A percentile compares a stretch with the other conserved stretches of the same genome.
Conservation (phyloP, 2,113 vertebrate genomes). For the Phodopus roborovskii region DNA sequence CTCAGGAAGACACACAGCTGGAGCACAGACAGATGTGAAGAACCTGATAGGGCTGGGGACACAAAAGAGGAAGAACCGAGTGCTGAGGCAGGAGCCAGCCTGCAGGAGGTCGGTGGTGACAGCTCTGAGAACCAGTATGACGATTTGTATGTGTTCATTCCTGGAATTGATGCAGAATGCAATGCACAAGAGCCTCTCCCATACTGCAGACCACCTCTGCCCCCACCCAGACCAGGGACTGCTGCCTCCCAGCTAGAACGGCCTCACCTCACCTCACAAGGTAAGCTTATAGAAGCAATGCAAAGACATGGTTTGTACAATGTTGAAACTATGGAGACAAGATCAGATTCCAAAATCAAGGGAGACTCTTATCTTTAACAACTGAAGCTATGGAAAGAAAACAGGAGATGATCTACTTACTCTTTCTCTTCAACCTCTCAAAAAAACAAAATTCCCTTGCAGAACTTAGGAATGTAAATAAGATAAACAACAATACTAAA, state of each 20-base stretch:
- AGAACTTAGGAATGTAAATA: not conserved
- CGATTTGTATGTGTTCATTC: slow-evolving; percentile 84
- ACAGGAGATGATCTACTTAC: not conserved
- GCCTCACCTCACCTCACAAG: slow-evolving; percentile 84
- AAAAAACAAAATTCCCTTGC: not conserved
- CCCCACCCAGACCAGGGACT: slow-evolving; percentile 85
- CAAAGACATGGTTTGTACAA: not conserved
- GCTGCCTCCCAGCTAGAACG: slow-evolving; percentile 75
- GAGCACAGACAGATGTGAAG: not conserved
- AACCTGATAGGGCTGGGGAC: not conserved
- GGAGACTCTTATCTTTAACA: not conserved
- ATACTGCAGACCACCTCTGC: slow-evolving; percentile 87
- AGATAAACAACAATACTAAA: slow-evolving; percentile 4
- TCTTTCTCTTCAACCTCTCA: too few species aligned
- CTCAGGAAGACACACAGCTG: not conserved
- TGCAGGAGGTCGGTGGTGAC: not conserved
- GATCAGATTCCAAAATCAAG: not conserved
- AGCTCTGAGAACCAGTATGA: slow-evolving; percentile 71
- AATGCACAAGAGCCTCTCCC: not conserved
- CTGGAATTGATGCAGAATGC: not conserved
- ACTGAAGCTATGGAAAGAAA: not conserved
- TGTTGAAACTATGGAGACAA: not conserved
- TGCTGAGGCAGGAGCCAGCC: slow-evolving; percentile 68
- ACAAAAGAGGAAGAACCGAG: not conserved
- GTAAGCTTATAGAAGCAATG: slow-evolving; percentile 79